A percentile compares a stretch with the other conserved stretches of the same genome.
phyloP scores from a whole-genome alignment of 2,113 vertebrate genomes.

The Chionodraco myersi region DNA sequence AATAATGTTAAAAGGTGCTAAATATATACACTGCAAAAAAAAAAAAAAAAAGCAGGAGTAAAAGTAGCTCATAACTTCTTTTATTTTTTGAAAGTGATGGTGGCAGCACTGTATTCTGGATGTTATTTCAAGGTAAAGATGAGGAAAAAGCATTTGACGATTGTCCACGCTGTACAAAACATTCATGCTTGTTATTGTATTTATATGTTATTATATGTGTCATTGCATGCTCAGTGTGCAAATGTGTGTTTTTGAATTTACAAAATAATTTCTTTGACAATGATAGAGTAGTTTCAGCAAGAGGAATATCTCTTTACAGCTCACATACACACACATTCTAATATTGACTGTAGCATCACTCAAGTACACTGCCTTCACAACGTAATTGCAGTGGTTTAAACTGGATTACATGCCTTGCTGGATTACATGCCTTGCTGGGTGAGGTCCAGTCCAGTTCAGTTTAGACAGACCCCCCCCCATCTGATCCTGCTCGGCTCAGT shows the following conservation, averaged over 20 bases:
- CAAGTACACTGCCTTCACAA: background rate
- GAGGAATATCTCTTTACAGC: slow-evolving; percentile 2
- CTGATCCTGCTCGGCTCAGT: slow-evolving; percentile 3
- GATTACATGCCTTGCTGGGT: background rate
- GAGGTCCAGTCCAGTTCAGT: background rate
- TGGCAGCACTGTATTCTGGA: background rate
- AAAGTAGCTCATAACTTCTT: no score
- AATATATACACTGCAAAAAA: no score
- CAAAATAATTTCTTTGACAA: background rate
- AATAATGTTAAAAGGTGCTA: no score
- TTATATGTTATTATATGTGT: background rate
- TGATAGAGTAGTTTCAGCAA: slow-evolving; percentile 4
- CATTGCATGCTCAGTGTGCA: background rate
- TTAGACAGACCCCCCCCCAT: background rate
- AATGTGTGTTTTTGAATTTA: background rate
- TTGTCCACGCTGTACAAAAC: background rate
- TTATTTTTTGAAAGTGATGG: no score
- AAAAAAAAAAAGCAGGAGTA: no score
- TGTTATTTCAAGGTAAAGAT: background rate
- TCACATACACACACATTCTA: background rate
- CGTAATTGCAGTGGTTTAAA: background rate
- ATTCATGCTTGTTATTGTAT: background rate
- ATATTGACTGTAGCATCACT: slow-evolving; percentile 10
- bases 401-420: background rate
- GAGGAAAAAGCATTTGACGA: background rate